Percentiles rank a stretch among this genome's conserved stretches.
These are phyloP conservation scores for Ovis canadensis DNA, from an alignment of 2,113 vertebrate species.

Conservation along the genomic window DNA sequence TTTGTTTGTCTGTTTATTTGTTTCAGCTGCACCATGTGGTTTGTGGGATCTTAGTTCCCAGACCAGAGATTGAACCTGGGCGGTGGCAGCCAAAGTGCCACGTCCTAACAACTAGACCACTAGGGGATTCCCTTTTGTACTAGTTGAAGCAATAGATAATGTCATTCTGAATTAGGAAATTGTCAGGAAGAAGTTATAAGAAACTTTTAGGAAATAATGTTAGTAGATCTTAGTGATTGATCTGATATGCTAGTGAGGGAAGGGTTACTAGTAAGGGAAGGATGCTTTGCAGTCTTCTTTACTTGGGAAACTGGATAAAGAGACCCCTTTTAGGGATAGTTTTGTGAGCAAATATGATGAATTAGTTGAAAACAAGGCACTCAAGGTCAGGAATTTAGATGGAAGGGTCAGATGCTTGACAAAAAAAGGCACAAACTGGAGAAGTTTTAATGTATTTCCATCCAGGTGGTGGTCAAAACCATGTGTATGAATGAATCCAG, in stretches of 20 bases:
- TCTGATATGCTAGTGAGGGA: not conserved
- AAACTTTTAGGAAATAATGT: not conserved
- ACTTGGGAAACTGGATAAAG: not conserved
- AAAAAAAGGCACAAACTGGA: not conserved
- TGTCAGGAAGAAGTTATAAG: not conserved
- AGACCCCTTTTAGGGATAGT: not conserved
- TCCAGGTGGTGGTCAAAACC: not conserved
- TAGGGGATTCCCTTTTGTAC: not conserved
- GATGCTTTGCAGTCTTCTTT: not conserved
- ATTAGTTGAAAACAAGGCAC: not conserved
- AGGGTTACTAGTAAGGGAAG: not conserved
- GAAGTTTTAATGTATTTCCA: slow-evolving; percentile 19
- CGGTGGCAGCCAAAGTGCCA: not conserved
- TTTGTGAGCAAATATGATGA: not conserved
- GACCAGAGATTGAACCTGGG: not conserved
- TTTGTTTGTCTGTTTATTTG: not conserved
- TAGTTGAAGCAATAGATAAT: not conserved
- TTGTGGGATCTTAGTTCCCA: not conserved
- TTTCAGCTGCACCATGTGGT: not conserved
- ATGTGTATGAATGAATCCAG: not conserved
- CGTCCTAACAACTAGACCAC: not conserved
- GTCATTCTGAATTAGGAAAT: not conserved
- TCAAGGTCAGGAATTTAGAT: not conserved
- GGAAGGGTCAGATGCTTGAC: not conserved
- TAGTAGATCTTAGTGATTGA: not conserved